Evolutionary conservation across 2,797 vertebrate genomes (phyloP).

Genomic region (Lepilemur ruficaudatus): DNA sequence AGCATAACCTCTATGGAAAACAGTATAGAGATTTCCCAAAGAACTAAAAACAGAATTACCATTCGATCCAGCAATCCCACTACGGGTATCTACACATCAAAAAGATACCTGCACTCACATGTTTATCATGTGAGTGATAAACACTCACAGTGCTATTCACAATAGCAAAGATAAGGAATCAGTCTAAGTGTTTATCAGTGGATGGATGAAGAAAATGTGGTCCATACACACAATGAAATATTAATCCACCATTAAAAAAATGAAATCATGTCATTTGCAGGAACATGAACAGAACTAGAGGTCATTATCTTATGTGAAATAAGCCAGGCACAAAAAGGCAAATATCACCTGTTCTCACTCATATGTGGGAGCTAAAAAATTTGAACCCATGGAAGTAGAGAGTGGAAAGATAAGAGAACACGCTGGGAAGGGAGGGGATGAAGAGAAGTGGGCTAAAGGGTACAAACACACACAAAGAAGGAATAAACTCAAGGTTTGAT

Average conservation of each 20-base stretch:
- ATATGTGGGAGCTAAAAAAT: no score
- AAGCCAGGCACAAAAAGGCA: no score
- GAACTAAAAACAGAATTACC: background rate
- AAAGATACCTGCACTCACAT: background rate
- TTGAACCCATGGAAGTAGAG: no score
- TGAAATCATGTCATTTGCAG: no score
- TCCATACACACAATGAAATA: background rate
- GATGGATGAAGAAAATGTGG: background rate
- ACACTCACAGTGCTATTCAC: background rate
- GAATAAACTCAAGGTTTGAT: no score
- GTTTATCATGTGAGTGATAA: background rate
- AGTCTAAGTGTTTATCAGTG: background rate
- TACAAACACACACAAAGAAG: no score
- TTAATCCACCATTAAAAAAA: background rate
- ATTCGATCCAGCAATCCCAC: background rate
- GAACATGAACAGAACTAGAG: no score
- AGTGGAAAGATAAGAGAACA: no score
- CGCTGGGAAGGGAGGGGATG: no score
- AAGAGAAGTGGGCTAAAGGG: no score
- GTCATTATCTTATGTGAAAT: no score
- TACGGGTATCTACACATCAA: background rate
- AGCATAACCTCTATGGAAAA: background rate
- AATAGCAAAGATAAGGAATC: background rate
- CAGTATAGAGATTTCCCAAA: background rate
- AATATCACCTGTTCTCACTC: no score